Percentiles rank a stretch among this genome's conserved stretches.
These are phyloP conservation scores for Holacanthella duospinosa DNA, from an alignment of 2,888 invertebrate species.

Conservation along the genomic window DNA sequence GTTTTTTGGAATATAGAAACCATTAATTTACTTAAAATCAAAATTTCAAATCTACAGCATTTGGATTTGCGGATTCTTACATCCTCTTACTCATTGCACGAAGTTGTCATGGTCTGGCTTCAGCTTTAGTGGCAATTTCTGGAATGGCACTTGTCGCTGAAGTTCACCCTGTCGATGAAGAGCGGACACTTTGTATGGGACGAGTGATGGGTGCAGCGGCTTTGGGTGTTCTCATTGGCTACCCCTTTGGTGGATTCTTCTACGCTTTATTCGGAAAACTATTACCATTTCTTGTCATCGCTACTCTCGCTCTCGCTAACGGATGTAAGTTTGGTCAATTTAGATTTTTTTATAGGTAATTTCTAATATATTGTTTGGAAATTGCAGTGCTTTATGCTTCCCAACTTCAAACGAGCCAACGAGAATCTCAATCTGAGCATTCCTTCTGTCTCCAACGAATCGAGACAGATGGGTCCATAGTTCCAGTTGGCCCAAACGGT, in stretches of 20 bases:
- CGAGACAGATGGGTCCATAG: not conserved
- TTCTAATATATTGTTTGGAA: not conserved
- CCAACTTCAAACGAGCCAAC: not conserved
- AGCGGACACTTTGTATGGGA: slow-evolving; percentile 63
- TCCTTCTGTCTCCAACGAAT: not conserved
- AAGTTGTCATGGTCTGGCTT: slow-evolving; percentile 67
- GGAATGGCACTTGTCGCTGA: slow-evolving; percentile 70
- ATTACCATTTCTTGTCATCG: slow-evolving; percentile 61
- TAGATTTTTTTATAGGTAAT: not conserved
- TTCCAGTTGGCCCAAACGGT: no score
- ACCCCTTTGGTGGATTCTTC: slow-evolving; percentile 67
- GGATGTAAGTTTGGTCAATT: slow-evolving; percentile 40
- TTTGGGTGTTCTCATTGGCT: slow-evolving; percentile 66
- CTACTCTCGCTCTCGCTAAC: slow-evolving; percentile 48
- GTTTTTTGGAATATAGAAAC: slow-evolving; percentile 5
- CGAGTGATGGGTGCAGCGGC: slow-evolving; percentile 69
- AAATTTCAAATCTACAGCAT: slow-evolving; percentile 48
- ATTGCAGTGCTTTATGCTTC: slow-evolving; percentile 3
- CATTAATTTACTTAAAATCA: not conserved
- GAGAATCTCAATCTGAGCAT: not conserved
- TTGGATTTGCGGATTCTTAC: slow-evolving; percentile 62
- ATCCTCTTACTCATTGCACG: slow-evolving; percentile 58
- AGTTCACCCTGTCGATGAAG: slow-evolving; percentile 47
- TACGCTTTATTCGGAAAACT: slow-evolving; percentile 66
- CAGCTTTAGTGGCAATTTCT: slow-evolving; percentile 61